Percentiles rank a stretch among this genome's conserved stretches.
Conservation (phyloP, 2,888 invertebrate species). For the Mesorhabditis spiculigera region DNA sequence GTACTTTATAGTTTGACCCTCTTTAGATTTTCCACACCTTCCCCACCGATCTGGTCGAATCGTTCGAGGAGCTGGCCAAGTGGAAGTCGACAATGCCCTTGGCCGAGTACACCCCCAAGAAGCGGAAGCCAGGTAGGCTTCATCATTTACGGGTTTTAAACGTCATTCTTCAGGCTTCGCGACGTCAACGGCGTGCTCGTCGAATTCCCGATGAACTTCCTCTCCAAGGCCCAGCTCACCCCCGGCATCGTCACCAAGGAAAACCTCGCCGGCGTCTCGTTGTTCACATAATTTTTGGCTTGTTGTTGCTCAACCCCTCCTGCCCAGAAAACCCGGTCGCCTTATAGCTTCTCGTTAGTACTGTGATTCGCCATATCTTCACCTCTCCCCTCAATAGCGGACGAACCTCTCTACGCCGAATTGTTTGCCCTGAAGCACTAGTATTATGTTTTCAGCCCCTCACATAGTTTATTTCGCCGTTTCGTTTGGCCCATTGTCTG, state of each 20-base stretch:
- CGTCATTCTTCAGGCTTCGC: not conserved
- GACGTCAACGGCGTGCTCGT: constrained; percentile 74
- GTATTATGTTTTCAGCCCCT: no score
- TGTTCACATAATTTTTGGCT: constrained; percentile 72
- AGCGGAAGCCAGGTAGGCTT: constrained; percentile 35
- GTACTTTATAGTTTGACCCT: not conserved
- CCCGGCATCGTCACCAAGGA: constrained; percentile 81
- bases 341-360: constrained; percentile 6
- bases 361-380: constrained; percentile 5
- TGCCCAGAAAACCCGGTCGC: not conserved
- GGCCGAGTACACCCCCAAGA: constrained; percentile 69
- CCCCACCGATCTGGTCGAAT: constrained; percentile 79
- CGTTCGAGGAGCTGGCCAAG: constrained; percentile 72
- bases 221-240: constrained; percentile 79
- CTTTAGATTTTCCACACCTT: constrained; percentile 79
- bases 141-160: constrained; percentile 12
- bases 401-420: not conserved
- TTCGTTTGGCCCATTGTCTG: no score
- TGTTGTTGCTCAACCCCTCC: not conserved
- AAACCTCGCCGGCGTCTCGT: constrained; percentile 82
- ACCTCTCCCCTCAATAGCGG: constrained; percentile 9
- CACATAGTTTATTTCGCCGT: no score
- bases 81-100: constrained; percentile 75
- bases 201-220: constrained; percentile 81
- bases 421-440: not conserved